Evolutionary conservation across 2,797 vertebrate genomes (phyloP).

Genomic region (Gila robusta): DNA sequence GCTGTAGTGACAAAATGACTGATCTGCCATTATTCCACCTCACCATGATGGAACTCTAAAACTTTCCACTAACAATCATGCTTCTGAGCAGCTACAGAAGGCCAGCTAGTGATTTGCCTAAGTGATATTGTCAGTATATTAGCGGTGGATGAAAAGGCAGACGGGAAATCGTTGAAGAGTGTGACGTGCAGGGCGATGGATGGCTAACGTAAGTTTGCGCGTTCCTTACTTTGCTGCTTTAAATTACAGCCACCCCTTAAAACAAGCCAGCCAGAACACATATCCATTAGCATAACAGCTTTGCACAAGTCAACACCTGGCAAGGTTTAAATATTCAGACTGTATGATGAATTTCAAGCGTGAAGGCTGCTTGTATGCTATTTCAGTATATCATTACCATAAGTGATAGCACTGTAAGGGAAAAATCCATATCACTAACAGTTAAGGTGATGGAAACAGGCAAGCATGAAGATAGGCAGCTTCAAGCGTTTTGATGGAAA

Average conservation of each 20-base stretch:
- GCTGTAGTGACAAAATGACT: constrained; percentile 51
- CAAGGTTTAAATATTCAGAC: constrained; percentile 58
- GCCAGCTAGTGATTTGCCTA: constrained; percentile 60
- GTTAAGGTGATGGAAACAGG: constrained; percentile 41
- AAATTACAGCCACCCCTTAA: constrained; percentile 61
- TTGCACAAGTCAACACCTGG: constrained; percentile 65
- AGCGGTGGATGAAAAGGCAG: constrained; percentile 62
- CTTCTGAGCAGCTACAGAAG: constrained; percentile 35
- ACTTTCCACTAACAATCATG: constrained; percentile 43
- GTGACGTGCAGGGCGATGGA: constrained; percentile 58
- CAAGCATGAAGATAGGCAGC: constrained; percentile 35
- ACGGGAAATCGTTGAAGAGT: constrained; percentile 65
- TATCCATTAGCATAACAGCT: constrained; percentile 64
- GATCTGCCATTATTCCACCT: constrained; percentile 49
- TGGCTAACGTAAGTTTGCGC: constrained; percentile 55
- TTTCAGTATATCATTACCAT: constrained; percentile 60
- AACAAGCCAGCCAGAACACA: constrained; percentile 55
- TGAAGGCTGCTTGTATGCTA: constrained; percentile 47
- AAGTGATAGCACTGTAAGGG: constrained; percentile 53
- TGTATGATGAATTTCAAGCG: constrained; percentile 57
- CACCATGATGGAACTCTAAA: constrained; percentile 51
- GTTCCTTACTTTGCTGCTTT: constrained; percentile 55
- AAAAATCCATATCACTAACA: constrained; percentile 52
- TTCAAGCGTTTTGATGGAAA: constrained; percentile 16
- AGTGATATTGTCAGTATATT: constrained; percentile 66